These are phyloP conservation scores for Drosophila nr. medialis DNA, from an alignment of 2,888 invertebrate species.

Conservation along the genomic window DNA sequence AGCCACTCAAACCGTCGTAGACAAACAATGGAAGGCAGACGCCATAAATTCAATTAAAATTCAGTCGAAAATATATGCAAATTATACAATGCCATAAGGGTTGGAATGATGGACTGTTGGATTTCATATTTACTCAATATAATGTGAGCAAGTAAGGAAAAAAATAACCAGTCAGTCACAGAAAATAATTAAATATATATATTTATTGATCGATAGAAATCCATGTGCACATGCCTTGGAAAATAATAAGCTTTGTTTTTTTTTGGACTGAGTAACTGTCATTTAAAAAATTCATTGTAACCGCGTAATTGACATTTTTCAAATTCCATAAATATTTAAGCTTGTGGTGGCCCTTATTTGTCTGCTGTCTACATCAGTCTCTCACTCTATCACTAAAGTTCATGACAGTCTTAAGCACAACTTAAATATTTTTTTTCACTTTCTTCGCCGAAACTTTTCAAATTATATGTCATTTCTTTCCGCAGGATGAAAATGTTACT, in stretches of 20 bases:
- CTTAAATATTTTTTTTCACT: constrained; percentile 77
- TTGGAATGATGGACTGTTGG: constrained; percentile 48
- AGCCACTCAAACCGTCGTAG: constrained; percentile 8
- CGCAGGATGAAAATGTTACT: constrained; percentile 41
- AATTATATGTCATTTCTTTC: constrained; percentile 72
- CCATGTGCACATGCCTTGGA: not conserved
- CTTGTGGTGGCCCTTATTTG: constrained; percentile 12
- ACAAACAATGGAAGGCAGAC: constrained; percentile 48
- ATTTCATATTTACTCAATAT: constrained; percentile 12
- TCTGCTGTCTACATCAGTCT: constrained; percentile 5
- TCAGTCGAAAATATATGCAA: constrained; percentile 75
- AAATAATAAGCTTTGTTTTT: constrained; percentile 15
- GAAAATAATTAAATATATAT: constrained; percentile 30
- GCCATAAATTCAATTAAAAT: constrained; percentile 77
- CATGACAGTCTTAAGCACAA: constrained; percentile 51
- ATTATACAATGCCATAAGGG: constrained; percentile 63
- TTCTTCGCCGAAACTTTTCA: constrained; percentile 69
- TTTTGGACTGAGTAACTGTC: constrained; percentile 16
- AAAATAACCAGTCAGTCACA: constrained; percentile 18
- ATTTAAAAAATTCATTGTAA: constrained; percentile 8
- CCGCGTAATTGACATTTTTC: constrained; percentile 53
- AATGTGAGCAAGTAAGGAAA: not conserved
- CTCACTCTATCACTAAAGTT: constrained; percentile 42
- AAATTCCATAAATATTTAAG: constrained; percentile 50
- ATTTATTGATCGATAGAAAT: constrained; percentile 16